Conservation (phyloP, 2,888 invertebrate species). For the Salpingus planirostris region DNA sequence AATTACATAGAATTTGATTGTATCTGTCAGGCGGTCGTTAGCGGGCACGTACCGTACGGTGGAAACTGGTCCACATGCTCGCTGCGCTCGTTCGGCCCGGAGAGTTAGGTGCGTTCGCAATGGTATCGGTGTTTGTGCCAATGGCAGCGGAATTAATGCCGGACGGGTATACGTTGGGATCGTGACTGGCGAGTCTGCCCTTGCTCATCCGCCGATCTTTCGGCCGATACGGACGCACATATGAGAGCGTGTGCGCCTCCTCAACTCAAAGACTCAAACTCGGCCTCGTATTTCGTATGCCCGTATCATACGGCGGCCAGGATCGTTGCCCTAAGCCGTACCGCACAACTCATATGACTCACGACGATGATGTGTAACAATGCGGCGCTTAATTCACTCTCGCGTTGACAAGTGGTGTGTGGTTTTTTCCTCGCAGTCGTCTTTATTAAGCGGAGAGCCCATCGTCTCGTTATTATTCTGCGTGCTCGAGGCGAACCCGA, state of each 20-base stretch:
- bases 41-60: no score
- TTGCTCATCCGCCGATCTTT: slow-evolving; percentile 30
- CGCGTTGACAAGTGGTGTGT: slow-evolving; percentile 1
- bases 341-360: slow-evolving; percentile 13
- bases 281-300: no score
- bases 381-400: slow-evolving; percentile 3
- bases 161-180: slow-evolving; percentile 23
- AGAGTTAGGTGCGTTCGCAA: no score
- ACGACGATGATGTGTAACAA: slow-evolving; percentile 7
- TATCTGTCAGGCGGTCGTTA: slow-evolving; percentile 14
- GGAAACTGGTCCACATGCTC: slow-evolving; percentile 9
- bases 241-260: slow-evolving; percentile 10
- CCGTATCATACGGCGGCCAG: no score
- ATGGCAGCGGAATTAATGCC: slow-evolving; percentile 31
- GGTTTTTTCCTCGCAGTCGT: no score
- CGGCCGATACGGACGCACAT: slow-evolving; percentile 20
- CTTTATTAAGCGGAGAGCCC: no score
- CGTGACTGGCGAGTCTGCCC: slow-evolving; percentile 27
- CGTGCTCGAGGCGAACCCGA: no score
- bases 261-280: no score
- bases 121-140: slow-evolving; percentile 7
- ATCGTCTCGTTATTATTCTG: no score
- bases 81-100: slow-evolving; percentile 5
- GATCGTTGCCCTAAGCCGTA: no score
- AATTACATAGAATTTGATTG: slow-evolving; percentile 16